Conservation (phyloP, 2,113 vertebrate genomes). For the Bolborhynchus lineola region DNA sequence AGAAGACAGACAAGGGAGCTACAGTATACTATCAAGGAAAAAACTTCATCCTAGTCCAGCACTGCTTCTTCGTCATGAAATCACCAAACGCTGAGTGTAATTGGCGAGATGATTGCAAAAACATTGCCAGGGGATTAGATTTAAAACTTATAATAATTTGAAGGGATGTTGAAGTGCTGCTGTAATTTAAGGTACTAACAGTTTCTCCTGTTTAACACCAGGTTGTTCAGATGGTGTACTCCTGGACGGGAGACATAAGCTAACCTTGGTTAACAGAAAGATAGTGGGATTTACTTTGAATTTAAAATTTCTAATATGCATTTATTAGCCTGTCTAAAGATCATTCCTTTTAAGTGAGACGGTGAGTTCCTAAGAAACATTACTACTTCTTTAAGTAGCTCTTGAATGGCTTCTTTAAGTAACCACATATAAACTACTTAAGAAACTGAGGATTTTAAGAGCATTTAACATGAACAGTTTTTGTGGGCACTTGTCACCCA, state of each 20-base stretch:
- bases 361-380: conserved; percentile 34
- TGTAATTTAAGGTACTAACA: conserved; percentile 23
- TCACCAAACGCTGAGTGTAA: background rate
- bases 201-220: conserved; percentile 35
- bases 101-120: background rate
- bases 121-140: background rate
- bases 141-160: background rate
- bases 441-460: background rate
- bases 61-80: background rate
- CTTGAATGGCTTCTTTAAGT: conserved; percentile 60
- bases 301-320: conserved; percentile 1
- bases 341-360: conserved; percentile 43
- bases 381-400: conserved; percentile 12
- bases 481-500: background rate
- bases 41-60: background rate
- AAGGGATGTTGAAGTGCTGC: conserved; percentile 3
- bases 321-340: conserved; percentile 52
- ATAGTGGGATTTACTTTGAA: conserved; percentile 49
- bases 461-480: background rate
- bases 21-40: background rate
- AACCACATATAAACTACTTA: background rate
- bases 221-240: conserved; percentile 47
- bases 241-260: conserved; percentile 29
- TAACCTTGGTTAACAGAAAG: conserved; percentile 47
- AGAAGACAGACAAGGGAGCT: background rate